A percentile compares a stretch with the other conserved stretches of the same genome.
Conservation (phyloP, 2,797 vertebrate species). For the Dryobates pubescens region DNA sequence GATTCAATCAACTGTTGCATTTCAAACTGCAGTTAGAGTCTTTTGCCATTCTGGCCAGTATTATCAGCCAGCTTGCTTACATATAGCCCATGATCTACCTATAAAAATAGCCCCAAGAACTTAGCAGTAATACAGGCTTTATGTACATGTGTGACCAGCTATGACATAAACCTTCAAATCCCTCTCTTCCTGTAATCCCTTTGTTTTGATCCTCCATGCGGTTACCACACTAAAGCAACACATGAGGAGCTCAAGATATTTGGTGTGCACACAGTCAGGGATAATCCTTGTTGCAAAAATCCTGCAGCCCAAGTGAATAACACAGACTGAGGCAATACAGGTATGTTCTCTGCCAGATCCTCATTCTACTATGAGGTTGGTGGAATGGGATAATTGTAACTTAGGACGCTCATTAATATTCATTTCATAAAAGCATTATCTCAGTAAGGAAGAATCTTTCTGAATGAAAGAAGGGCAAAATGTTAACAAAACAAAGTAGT, state of each 20-base stretch:
- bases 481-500: not conserved
- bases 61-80: not conserved
- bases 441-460: not conserved
- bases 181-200: not conserved
- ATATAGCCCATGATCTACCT: not conserved
- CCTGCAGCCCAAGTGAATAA: not conserved
- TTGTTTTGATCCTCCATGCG: not conserved
- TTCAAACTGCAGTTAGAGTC: not conserved
- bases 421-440: not conserved
- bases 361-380: not conserved
- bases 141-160: not conserved
- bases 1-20: not conserved
- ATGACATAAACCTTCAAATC: not conserved
- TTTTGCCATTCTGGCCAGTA: not conserved
- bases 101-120: constrained; percentile 9
- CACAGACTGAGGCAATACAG: not conserved
- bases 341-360: not conserved
- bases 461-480: not conserved
- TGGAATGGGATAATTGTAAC: not conserved
- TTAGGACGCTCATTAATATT: not conserved
- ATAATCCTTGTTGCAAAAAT: not conserved
- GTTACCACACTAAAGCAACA: not conserved
- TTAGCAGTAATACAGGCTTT: not conserved
- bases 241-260: not conserved
- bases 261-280: not conserved